Base-by-base conservation (phyloP, 2,888 invertebrate species). In the Cephus spinipes region DNA sequence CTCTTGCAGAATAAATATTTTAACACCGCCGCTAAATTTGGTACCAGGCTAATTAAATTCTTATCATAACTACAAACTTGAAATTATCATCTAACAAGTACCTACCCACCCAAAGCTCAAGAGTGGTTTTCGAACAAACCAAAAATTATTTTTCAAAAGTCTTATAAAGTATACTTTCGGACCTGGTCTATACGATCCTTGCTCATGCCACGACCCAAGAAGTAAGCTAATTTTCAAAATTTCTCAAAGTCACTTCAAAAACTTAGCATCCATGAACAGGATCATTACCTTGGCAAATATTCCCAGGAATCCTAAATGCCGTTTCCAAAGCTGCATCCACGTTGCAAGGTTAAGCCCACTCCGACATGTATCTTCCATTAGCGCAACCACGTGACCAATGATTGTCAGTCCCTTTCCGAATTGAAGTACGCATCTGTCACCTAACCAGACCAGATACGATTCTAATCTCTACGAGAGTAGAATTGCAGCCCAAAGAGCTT, bases 311-410 rank as follows among this genome's bases (percentile, higher is more conserved):
- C 6, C 23, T 6, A 55, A 55, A 23, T 55, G 40, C 40, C 40
- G 23, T 23, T 55, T 55, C 1, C 40, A 55, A 55, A 15, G 23
- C 1, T 55, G 6, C 1, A 55, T 55, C 40, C 23, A 23, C 23
- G 23, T 23, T 6, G 23, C 15, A 55, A 55, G 40, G 9, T 55
- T 55, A 55, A 55, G 9, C 23, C 40, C 23, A 55, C 23, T 55
- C 9, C 23, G 9, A 89, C 88, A 89, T 83, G 88, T 82, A 87
- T 88, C 82, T 86, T 89, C 88, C 88, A 89, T 89, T 89, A 89
- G 86, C 86, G 82, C 82, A 83, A 76, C 69, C 83, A 79, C 83
- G 87, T 87, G 79, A 80, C 12, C 82, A 76, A 55, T 9, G 40
- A 9, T 23, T 1, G 23, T 9, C 15, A 55, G 9, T 55, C 40